Evolutionary conservation across 2,797 vertebrate species (phyloP).

Genomic region (Schizothorax lantsangensis): DNA sequence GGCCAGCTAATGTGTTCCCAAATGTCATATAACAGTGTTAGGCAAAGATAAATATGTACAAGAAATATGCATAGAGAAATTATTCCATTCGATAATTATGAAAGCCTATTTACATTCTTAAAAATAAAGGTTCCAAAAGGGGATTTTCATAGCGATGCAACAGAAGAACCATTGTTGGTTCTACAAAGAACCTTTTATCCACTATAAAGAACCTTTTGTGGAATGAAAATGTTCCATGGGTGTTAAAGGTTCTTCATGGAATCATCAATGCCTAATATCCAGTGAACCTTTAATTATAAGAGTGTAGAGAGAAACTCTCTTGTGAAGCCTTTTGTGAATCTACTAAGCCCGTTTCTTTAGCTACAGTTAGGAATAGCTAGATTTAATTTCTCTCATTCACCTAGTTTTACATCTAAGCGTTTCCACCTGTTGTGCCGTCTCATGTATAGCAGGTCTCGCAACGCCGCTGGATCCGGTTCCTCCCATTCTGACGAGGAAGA

Average conservation of each 20-base stretch:
- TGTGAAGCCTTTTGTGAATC: background rate
- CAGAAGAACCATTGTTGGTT: background rate
- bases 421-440: slow-evolving; percentile 52
- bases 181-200: background rate
- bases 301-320: background rate
- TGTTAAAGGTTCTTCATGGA: background rate
- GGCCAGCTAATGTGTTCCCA: slow-evolving; percentile 9
- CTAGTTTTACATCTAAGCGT: slow-evolving; percentile 11
- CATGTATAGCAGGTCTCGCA: slow-evolving; percentile 77
- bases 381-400: background rate
- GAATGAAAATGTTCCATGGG: background rate
- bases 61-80: slow-evolving; percentile 24
- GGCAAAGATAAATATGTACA: slow-evolving; percentile 16
- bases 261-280: background rate
- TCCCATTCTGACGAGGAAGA: slow-evolving; percentile 88
- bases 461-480: slow-evolving; percentile 94
- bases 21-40: background rate
- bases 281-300: background rate
- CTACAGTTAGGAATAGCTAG: slow-evolving; percentile 10
- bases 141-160: background rate
- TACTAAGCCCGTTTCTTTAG: background rate
- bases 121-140: slow-evolving; percentile 1
- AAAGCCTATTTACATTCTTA: slow-evolving; percentile 13
- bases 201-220: background rate
- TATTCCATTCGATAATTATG: slow-evolving; percentile 19